These are phyloP conservation scores for Mesitornis unicolor DNA, from an alignment of 2,113 vertebrate species.

Conservation along the genomic window DNA sequence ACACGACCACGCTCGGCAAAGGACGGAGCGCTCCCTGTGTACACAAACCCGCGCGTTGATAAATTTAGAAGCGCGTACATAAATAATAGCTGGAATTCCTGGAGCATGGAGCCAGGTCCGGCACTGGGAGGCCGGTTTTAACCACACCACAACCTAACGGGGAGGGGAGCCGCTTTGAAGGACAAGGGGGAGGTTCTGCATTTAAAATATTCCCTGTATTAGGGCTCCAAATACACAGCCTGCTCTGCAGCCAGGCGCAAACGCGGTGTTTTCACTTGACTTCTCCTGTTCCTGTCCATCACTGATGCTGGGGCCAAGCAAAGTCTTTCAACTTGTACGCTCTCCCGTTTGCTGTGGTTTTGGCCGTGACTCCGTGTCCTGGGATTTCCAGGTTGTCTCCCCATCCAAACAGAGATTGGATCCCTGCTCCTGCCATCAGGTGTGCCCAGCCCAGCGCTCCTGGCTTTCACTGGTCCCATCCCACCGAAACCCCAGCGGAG, in stretches of 20 bases:
- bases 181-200: background rate
- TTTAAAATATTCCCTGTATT: background rate
- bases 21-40: background rate
- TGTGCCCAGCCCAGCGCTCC: background rate
- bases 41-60: background rate
- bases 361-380: background rate
- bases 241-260: background rate
- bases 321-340: background rate
- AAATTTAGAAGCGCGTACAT: conserved; percentile 19
- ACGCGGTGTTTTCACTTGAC: background rate
- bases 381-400: background rate
- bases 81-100: conserved; percentile 58
- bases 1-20: background rate
- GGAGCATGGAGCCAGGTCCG: conserved; percentile 32
- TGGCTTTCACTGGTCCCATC: background rate
- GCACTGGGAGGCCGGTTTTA: conserved; percentile 13
- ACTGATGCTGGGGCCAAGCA: background rate
- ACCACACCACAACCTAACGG: background rate
- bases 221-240: background rate
- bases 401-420: background rate
- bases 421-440: background rate
- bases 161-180: background rate
- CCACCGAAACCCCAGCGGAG: background rate
- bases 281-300: conserved; percentile 41
- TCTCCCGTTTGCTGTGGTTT: accelerated